A percentile compares a stretch with the other conserved stretches of the same genome.
Evolutionary conservation across 2,797 vertebrate genomes (phyloP).

Genomic region (Argentina silus): DNA sequence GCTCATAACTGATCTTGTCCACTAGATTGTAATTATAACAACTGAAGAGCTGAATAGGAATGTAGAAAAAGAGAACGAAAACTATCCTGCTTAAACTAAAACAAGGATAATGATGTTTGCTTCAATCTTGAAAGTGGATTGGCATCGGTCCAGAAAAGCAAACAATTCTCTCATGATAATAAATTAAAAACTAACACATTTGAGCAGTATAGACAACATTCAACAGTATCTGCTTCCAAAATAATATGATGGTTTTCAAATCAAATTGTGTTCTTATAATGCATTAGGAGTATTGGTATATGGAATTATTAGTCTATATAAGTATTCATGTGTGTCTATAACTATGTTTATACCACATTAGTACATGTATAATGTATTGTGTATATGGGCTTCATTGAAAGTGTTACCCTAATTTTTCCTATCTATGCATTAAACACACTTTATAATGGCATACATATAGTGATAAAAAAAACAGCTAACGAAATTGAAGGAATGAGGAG

Average conservation of each 20-base stretch:
- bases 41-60: background rate
- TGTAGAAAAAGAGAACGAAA: background rate
- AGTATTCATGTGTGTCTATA: no score
- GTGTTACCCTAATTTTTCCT: background rate
- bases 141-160: constrained; percentile 88
- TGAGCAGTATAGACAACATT: background rate
- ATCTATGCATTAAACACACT: background rate
- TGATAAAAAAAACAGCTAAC: background rate
- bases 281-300: no score
- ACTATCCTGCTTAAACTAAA: background rate
- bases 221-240: background rate
- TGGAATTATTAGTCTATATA: no score
- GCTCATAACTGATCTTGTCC: background rate
- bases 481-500: background rate
- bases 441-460: background rate
- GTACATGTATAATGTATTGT: no score
- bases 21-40: background rate
- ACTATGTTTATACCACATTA: no score
- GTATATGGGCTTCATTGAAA: no score
- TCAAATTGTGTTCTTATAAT: no score
- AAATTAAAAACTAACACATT: background rate
- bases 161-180: constrained; percentile 78
- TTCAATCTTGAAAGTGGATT: constrained; percentile 77
- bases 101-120: background rate
- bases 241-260: no score